Percentiles rank a stretch among this genome's conserved stretches.
These are phyloP conservation scores for Autographa gamma DNA, from an alignment of 2,888 invertebrate species.

Conservation along the genomic window DNA sequence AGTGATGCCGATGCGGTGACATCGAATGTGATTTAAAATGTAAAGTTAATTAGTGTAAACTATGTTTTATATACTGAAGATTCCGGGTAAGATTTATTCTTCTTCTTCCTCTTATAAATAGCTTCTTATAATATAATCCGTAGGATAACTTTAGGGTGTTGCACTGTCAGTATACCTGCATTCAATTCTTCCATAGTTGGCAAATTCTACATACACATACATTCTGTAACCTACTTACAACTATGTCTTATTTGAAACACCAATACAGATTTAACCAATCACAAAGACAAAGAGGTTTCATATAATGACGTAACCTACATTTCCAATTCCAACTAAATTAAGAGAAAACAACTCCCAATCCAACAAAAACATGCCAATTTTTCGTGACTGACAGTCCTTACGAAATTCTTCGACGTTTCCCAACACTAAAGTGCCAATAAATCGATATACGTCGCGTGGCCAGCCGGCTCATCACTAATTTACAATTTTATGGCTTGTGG, in stretches of 20 bases:
- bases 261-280: too few species aligned
- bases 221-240: too few species aligned
- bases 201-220: too few species aligned
- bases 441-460: slow-evolving; percentile 83
- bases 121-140: too few species aligned
- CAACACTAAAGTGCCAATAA: slow-evolving; percentile 83
- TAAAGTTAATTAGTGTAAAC: background rate
- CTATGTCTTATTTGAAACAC: too few species aligned
- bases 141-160: too few species aligned
- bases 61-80: background rate
- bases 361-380: background rate
- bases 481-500: slow-evolving; percentile 89
- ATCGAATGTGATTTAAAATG: slow-evolving; percentile 41
- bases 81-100: too few species aligned
- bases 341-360: background rate
- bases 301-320: background rate
- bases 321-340: background rate
- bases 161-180: too few species aligned
- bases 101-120: too few species aligned
- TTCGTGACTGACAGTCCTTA: slow-evolving; percentile 20
- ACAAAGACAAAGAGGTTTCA: too few species aligned
- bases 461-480: slow-evolving; percentile 88
- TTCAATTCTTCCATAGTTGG: too few species aligned
- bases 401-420: slow-evolving; percentile 55
- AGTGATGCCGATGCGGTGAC: slow-evolving; percentile 68